A percentile compares a stretch with the other conserved stretches of the same genome.
phyloP scores from a whole-genome alignment of 2,797 vertebrate species.

The Chaetophractus vellerosus region DNA sequence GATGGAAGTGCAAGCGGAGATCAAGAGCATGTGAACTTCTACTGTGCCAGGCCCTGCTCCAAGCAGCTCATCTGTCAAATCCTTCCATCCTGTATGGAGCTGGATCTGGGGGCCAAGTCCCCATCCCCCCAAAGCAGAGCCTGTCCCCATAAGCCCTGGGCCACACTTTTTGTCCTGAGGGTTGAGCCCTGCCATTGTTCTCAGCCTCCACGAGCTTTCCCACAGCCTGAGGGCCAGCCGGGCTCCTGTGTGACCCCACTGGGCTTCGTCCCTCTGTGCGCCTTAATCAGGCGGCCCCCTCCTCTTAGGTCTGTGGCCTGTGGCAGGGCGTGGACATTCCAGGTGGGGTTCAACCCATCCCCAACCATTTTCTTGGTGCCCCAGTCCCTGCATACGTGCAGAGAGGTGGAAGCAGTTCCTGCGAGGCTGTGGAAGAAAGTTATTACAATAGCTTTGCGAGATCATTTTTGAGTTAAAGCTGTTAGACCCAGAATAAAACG shows the following conservation, averaged over 20 bases:
- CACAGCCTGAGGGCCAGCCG: neutral
- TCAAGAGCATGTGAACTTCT: neutral
- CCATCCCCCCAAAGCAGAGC: neutral
- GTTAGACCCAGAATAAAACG: slow-evolving; percentile 10
- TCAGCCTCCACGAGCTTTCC: neutral
- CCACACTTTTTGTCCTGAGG: neutral
- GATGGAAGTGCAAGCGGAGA: neutral
- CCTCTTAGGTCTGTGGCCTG: neutral
- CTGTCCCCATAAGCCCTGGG: neutral
- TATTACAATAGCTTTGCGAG: neutral
- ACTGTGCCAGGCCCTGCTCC: neutral
- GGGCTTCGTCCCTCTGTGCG: neutral
- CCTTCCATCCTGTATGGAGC: neutral
- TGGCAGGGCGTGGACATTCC: neutral
- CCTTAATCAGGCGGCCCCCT: neutral
- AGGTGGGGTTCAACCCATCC: neutral
- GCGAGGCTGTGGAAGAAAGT: neutral
- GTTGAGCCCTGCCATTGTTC: neutral
- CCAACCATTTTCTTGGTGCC: neutral
- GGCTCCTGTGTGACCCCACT: neutral
- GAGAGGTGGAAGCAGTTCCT: neutral
- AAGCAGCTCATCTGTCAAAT: neutral
- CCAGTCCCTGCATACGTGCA: neutral
- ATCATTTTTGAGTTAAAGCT: slow-evolving; percentile 24
- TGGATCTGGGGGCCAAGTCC: neutral